A percentile compares a stretch with the other conserved stretches of the same genome.
Conservation (phyloP, 2,888 invertebrate species). For the Drosophila mimetica region DNA sequence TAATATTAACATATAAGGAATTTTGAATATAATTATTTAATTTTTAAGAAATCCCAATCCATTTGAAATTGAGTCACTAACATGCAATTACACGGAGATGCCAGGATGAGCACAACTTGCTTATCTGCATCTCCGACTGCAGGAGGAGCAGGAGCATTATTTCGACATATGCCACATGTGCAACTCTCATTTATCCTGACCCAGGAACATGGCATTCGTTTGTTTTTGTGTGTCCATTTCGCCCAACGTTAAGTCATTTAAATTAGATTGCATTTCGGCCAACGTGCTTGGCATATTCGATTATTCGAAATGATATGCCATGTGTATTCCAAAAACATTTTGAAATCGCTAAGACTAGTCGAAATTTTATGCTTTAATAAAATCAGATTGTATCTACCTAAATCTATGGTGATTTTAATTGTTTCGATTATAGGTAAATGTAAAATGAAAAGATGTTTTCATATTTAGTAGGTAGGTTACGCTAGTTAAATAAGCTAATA, state of each 20-base stretch:
- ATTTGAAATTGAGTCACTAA: neutral
- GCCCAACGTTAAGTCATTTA: constrained; percentile 22
- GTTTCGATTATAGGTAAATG: too few species aligned
- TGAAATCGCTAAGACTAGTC: neutral
- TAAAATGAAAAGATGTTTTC: too few species aligned
- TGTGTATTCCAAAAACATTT: neutral
- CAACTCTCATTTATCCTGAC: constrained; percentile 39
- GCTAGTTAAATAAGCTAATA: neutral
- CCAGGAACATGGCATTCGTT: constrained; percentile 15
- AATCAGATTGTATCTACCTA: too few species aligned
- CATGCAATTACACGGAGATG: constrained; percentile 28
- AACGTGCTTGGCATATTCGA: constrained; percentile 49
- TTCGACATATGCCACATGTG: constrained; percentile 41
- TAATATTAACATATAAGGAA: too few species aligned
- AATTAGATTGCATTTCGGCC: constrained; percentile 58
- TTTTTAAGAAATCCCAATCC: too few species aligned
- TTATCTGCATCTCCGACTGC: constrained; percentile 32
- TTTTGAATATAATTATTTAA: too few species aligned
- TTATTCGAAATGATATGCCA: constrained; percentile 5
- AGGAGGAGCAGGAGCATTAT: constrained; percentile 12
- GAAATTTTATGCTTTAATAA: too few species aligned
- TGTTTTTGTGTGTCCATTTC: constrained; percentile 25
- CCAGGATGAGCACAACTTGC: constrained; percentile 11
- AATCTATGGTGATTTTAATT: too few species aligned
- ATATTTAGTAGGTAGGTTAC: too few species aligned